Conservation (phyloP, 2,113 vertebrate species). For the Scopus umbretta region DNA sequence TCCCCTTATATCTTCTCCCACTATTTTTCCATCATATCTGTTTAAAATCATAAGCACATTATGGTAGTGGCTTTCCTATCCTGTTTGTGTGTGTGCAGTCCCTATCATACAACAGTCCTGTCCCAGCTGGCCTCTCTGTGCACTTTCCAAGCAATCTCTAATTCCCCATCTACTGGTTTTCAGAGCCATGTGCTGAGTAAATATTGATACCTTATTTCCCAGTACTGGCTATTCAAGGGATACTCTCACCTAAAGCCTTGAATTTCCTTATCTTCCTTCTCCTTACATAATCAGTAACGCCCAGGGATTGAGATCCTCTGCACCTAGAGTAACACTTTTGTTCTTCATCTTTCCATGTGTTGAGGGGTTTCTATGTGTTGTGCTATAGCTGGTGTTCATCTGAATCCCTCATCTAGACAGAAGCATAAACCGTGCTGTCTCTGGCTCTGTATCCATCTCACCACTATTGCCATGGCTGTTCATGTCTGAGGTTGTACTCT, state of each 20-base stretch:
- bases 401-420: not conserved
- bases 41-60: not conserved
- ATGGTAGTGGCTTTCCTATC: not conserved
- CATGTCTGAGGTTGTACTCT: not conserved
- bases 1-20: not conserved
- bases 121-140: not conserved
- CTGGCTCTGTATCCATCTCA: not conserved
- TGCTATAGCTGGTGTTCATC: not conserved
- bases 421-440: not conserved
- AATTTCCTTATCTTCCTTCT: not conserved
- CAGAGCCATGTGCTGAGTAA: not conserved
- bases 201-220: not conserved
- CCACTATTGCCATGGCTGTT: not conserved
- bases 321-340: not conserved
- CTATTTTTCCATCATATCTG: not conserved
- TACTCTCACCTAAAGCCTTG: not conserved
- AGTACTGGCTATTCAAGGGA: not conserved
- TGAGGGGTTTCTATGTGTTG: not conserved
- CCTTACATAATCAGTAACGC: not conserved
- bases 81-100: not conserved
- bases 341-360: not conserved
- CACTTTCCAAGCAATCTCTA: not conserved
- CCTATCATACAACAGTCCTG: not conserved
- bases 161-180: not conserved
- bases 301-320: not conserved